Evolutionary conservation across 1,140 invertebrate species (phyloP), one percentile per base, ranked within the genome.

Genomic region (Leptestheria dahalacensis): DNA sequence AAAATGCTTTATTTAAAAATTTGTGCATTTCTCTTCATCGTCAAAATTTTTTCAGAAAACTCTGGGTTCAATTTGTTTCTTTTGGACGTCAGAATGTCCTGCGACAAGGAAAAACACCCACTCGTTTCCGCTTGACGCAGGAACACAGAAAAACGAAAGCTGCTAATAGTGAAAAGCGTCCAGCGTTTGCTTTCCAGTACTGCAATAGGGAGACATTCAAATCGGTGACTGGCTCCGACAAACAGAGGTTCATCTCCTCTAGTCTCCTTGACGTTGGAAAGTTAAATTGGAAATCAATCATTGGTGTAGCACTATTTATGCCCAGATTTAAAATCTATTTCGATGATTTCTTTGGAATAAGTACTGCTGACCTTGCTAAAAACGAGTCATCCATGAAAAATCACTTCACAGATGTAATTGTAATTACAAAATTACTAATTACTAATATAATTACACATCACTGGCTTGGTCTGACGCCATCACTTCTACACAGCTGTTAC

Each of bases 71-170:
- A 29, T n/a, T 25, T 20, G 24, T 15, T 54, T 9, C 52, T 20
- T 54, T 54, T 54, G 24, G 2, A 20, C 21, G 52, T 54, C 52
- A 54, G 3, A 10, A 54, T 54, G 24, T 54, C 52, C 52, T 1
- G 2, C 3, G 52, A 20, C 21, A 25, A 24, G 24, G 24, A 26
- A 1, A n/a, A 54, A 54, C 21, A 54, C 52, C 26, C 52, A n/a
- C 24, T 54, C 52, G 18, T 54, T 54, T 20, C 24, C 52, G 2
- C 24, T 54, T n/a, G 52, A 54, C 18, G 52, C 18, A 26, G 52
- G 52, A 54, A 54, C 52, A 18, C 15, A 24, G n/a, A 1, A 54
- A 54, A 54, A 25, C 52, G 24, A 21, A 24, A 18, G 24, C n/a
- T 20, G 52, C 24, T n/a, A 54, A 1, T 24, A 25, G 21, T 18